Conservation (phyloP, 1,140 invertebrate species). For the Magallana ariakensis region DNA sequence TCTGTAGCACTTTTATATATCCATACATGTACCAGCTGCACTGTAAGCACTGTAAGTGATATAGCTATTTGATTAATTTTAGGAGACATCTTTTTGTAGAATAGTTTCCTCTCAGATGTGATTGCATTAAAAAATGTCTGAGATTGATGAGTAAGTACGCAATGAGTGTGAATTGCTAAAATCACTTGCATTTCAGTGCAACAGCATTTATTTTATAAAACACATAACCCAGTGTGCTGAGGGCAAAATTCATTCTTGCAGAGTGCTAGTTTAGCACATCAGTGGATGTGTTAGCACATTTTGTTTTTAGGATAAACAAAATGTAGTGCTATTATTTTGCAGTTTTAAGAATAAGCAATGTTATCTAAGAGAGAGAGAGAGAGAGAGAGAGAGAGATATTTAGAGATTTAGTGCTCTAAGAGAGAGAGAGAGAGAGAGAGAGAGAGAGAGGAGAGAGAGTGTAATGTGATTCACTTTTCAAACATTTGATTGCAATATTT, state of each 20-base stretch:
- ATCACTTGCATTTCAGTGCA: neutral
- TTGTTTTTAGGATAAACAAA: neutral
- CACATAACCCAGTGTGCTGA: neutral
- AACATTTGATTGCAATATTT: too few relatives aligned
- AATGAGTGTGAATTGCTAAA: conserved; percentile 22
- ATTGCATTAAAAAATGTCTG: conserved; percentile 14
- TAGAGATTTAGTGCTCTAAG: too few relatives aligned
- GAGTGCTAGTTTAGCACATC: neutral
- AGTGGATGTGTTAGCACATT: neutral
- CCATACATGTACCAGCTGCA: too few relatives aligned
- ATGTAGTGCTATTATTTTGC: neutral
- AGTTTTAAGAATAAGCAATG: neutral
- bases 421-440: too few relatives aligned
- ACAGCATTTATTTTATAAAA: neutral
- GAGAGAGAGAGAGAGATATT: neutral
- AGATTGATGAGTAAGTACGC: neutral
- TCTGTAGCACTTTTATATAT: too few relatives aligned
- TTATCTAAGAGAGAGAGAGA: neutral
- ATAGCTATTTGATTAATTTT: neutral
- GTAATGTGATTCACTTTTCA: too few relatives aligned
- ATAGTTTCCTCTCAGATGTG: neutral
- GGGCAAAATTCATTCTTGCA: neutral
- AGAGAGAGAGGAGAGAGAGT: too few relatives aligned
- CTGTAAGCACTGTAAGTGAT: too few relatives aligned
- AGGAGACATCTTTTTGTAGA: conserved; percentile 15